Percentiles rank a stretch among this genome's conserved stretches.
These are phyloP conservation scores for Neocrepidodera transversa DNA, from an alignment of 2,888 invertebrate genomes.

Conservation along the genomic window DNA sequence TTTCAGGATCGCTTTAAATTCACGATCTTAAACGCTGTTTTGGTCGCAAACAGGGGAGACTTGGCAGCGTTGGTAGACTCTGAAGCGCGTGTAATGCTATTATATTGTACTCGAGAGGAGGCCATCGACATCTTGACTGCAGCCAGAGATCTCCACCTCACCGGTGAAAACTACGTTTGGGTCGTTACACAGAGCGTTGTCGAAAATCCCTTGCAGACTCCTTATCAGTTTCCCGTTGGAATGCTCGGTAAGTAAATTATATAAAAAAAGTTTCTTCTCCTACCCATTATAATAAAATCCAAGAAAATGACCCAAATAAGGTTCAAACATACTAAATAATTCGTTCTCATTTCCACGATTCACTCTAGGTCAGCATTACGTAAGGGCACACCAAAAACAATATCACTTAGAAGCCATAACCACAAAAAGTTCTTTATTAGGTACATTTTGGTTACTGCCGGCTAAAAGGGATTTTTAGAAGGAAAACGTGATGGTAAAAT, in stretches of 20 bases:
- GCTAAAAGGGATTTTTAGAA: background rate
- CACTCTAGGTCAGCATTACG: background rate
- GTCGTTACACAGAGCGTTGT: slow-evolving; percentile 95
- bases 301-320: too few species aligned
- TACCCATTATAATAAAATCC: too few species aligned
- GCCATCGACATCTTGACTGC: slow-evolving; percentile 82
- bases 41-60: slow-evolving; percentile 80
- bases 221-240: slow-evolving; percentile 85
- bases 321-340: too few species aligned
- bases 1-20: slow-evolving; percentile 73
- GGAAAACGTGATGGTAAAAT: background rate
- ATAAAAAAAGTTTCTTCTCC: too few species aligned
- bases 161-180: slow-evolving; percentile 95
- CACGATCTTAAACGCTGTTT: slow-evolving; percentile 84
- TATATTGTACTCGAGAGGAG: slow-evolving; percentile 89
- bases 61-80: slow-evolving; percentile 84
- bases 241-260: slow-evolving; percentile 87
- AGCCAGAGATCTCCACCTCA: slow-evolving; percentile 78
- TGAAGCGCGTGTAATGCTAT: slow-evolving; percentile 90
- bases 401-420: background rate
- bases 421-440: background rate
- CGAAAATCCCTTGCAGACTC: slow-evolving; percentile 77
- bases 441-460: background rate
- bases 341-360: background rate
- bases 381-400: background rate